Base-by-base conservation (phyloP, 2,888 invertebrate species). In the Mesochorus sp. region DNA sequence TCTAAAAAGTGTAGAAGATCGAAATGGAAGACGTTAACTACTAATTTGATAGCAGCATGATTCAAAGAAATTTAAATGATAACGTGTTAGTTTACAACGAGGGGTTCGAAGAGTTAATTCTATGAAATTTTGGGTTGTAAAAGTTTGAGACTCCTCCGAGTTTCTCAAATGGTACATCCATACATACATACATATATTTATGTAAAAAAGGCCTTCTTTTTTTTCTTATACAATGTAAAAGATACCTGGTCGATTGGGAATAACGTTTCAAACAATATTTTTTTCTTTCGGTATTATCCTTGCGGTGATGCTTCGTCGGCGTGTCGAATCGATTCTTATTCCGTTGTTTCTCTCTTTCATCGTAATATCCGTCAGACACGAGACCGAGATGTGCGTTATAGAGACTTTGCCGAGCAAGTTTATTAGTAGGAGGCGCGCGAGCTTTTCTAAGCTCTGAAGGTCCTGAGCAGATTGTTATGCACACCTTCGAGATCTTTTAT, bases 291-390 rank as follows among this genome's bases (percentile, higher is more conserved):
- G 28, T 55, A 31, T 31, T 49, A n/a, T 28, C 19, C 19, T 76
- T 51, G 14, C 34, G 53, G 47, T 72, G 39, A 42, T 66, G 68
- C 71, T 42, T 75, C 53, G 59, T 12, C 44, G 71, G 55, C 57
- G 47, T 67, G 68, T 74, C 57, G 70, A 76, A 87, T 88, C 88
- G 87, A 88, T 88, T 87, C 85, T 86, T 84, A 86, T 88, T 87
- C 82, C 85, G 80, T 80, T 57, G 72, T 71, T 80, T 80, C 80
- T 81, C 79, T 62, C 68, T 47, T 49, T 24, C 70, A 64, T 78
- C 80, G 82, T 88, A 88, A 88, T 88, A 84, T 83, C 86, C 82
- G 81, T 80, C 81, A 84, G 84, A 81, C 88, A 88, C 88, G 88
- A 86, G 85, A 84, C 61, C 76, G n/a, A n/a, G 71, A 77, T 70